phyloP scores from a whole-genome alignment of 2,888 invertebrate species.

The Tachina grossa region DNA sequence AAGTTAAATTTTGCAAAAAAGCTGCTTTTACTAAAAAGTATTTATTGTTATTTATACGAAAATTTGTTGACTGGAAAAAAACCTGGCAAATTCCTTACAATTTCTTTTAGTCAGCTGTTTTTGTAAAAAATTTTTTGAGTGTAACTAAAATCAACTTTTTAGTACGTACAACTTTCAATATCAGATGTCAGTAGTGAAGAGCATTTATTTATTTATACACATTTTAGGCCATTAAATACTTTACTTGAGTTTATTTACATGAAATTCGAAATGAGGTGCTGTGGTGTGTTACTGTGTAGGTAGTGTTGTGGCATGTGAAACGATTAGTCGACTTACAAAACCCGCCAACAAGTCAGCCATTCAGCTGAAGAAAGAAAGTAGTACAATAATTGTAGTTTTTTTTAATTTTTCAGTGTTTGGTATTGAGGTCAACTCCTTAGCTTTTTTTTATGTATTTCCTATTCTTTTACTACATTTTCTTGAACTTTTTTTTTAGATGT shows the following conservation, averaged over 20 bases:
- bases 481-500: constrained; percentile 21
- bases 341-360: constrained; percentile 33
- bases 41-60: too few relatives aligned
- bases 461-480: constrained; percentile 50
- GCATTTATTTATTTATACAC: constrained; percentile 14
- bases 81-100: too few relatives aligned
- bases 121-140: not conserved
- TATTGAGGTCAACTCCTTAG: constrained; percentile 68
- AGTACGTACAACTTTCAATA: constrained; percentile 54
- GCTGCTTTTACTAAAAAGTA: too few relatives aligned
- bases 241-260: constrained; percentile 40
- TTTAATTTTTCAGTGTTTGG: constrained; percentile 29
- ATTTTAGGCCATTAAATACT: constrained; percentile 40
- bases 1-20: too few relatives aligned
- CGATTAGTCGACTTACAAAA: constrained; percentile 51
- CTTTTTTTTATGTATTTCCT: constrained; percentile 56
- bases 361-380: constrained; percentile 56
- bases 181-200: constrained; percentile 29
- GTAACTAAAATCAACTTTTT: not conserved
- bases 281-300: constrained; percentile 18
- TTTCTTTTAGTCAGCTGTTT: too few relatives aligned
- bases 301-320: constrained; percentile 45
- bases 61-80: too few relatives aligned
- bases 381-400: constrained; percentile 32
- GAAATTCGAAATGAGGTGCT: constrained; percentile 13